Evolutionary conservation across 2,888 invertebrate species (phyloP).

Genomic region (Crocallis elinguaria): DNA sequence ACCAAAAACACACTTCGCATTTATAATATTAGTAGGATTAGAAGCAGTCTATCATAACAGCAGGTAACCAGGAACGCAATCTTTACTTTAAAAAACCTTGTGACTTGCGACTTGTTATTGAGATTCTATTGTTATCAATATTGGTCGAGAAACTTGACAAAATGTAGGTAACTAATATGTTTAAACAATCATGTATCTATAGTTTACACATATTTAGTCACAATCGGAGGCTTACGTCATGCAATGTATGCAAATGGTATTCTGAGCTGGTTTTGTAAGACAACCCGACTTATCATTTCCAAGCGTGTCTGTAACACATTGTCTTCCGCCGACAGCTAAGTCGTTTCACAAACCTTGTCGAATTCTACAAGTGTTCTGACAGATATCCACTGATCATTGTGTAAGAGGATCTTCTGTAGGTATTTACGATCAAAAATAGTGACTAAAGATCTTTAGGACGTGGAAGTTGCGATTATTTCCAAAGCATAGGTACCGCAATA

Average conservation of each 20-base stretch:
- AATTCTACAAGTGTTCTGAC: constrained; percentile 37
- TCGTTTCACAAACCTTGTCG: constrained; percentile 47
- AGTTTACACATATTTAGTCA: constrained; percentile 48
- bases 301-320: constrained; percentile 70
- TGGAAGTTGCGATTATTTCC: constrained; percentile 36
- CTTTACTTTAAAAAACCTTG: constrained; percentile 28
- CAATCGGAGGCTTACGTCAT: constrained; percentile 60
- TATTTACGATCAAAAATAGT: background rate
- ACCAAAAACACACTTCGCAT: too few relatives aligned
- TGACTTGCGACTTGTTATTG: constrained; percentile 11
- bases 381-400: constrained; percentile 26
- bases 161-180: constrained; percentile 44
- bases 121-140: constrained; percentile 13
- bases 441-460: constrained; percentile 25
- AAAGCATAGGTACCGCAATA: constrained; percentile 24
- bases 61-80: constrained; percentile 6
- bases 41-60: background rate
- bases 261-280: constrained; percentile 60
- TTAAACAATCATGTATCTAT: constrained; percentile 45
- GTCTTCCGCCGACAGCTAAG: constrained; percentile 48
- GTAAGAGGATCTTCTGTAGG: constrained; percentile 6
- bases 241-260: constrained; percentile 42
- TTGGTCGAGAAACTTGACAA: constrained; percentile 53
- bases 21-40: too few relatives aligned
- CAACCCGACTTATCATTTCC: constrained; percentile 58